Evolutionary conservation across 1,140 invertebrate genomes (phyloP).

Genomic region (Drosophila mauritiana): DNA sequence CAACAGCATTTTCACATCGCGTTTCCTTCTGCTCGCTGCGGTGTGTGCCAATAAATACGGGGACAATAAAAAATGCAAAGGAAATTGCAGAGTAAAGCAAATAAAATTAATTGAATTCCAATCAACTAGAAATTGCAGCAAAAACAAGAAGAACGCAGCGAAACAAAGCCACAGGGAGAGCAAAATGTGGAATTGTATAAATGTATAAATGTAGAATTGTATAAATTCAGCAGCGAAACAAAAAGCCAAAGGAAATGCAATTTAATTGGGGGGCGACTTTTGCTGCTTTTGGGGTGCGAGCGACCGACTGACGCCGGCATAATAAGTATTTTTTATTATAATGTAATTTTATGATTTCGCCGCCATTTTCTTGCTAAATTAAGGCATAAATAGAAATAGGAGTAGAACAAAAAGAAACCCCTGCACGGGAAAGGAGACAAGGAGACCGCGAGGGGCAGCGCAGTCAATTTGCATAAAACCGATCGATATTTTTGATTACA

Average conservation of each 20-base stretch:
- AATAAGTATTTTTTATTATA: conserved; percentile 76
- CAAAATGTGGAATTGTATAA: conserved; percentile 22
- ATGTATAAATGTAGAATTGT: conserved; percentile 26
- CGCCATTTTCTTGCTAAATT: conserved; percentile 82
- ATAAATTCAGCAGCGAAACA: conserved; percentile 69
- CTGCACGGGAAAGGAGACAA: conserved; percentile 34
- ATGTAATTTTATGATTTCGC: conserved; percentile 81
- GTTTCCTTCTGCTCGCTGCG: conserved; percentile 41
- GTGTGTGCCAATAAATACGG: conserved; percentile 72
- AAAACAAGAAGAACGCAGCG: conserved; percentile 43
- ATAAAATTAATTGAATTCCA: conserved; percentile 84
- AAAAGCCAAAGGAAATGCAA: conserved; percentile 59
- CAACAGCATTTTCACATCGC: not conserved
- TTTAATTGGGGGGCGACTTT: conserved; percentile 41
- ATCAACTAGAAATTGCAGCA: conserved; percentile 80
- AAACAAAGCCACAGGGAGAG: conserved; percentile 59
- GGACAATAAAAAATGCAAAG: conserved; percentile 81
- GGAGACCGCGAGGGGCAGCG: conserved; percentile 52
- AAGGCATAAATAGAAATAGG: conserved; percentile 81
- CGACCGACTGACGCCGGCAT: conserved; percentile 61
- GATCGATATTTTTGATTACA: conserved; percentile 84
- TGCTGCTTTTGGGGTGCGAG: conserved; percentile 20
- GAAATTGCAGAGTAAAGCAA: conserved; percentile 83
- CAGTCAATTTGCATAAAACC: conserved; percentile 84
- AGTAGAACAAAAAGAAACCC: conserved; percentile 67